Conservation (phyloP, 1,140 invertebrate species). For the Lucilia sericata region DNA sequence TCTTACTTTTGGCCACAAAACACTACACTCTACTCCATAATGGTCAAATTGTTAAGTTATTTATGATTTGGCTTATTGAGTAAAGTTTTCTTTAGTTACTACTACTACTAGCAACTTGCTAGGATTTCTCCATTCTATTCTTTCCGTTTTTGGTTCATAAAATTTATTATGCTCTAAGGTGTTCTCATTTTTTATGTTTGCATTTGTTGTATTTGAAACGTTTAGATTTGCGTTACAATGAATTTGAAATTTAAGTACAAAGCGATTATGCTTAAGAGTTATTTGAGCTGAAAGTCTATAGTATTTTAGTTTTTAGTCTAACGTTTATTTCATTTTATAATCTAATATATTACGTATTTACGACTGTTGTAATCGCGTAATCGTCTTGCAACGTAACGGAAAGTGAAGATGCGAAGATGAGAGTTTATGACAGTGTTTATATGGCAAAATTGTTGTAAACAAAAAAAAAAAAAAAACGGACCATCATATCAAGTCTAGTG, state of each 20-base stretch:
- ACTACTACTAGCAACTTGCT: neutral
- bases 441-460: neutral
- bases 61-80: slow-evolving; percentile 32
- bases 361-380: too few relatives aligned
- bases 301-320: neutral
- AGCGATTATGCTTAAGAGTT: slow-evolving; percentile 3
- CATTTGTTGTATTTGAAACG: neutral
- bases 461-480: too few relatives aligned
- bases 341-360: too few relatives aligned
- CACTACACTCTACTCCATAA: neutral
- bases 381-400: neutral
- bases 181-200: slow-evolving; percentile 32
- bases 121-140: neutral
- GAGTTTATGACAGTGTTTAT: slow-evolving; percentile 14
- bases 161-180: slow-evolving; percentile 42
- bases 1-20: slow-evolving; percentile 21
- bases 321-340: too few relatives aligned
- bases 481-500: too few relatives aligned
- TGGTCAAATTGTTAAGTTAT: slow-evolving; percentile 34
- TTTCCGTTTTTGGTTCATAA: slow-evolving; percentile 22
- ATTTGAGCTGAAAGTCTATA: neutral
- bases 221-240: slow-evolving; percentile 11
- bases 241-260: neutral
- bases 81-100: neutral
- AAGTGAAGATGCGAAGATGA: slow-evolving; percentile 21